Conservation (phyloP, 2,888 invertebrate species). For the Sarcophaga subvicina region DNA sequence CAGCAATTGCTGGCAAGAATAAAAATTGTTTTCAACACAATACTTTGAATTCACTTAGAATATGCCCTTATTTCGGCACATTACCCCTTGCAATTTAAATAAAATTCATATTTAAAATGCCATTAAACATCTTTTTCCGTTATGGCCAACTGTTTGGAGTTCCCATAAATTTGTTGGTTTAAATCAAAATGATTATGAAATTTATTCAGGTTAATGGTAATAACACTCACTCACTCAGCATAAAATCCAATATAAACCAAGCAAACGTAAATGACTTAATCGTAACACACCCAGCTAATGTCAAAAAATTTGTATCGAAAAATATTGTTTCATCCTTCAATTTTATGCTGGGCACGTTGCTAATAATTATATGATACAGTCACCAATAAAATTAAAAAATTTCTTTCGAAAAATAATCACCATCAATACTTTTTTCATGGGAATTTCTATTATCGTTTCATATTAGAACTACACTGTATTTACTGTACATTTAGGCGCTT, state of each 20-base stretch:
- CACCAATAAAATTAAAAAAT: conserved; percentile 27
- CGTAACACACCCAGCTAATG: conserved; percentile 31
- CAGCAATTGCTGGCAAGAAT: no score
- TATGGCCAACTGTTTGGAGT: background rate
- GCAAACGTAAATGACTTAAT: conserved; percentile 13
- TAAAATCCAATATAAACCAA: background rate
- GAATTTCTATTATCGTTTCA: conserved; percentile 11
- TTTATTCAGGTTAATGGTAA: conserved; percentile 28
- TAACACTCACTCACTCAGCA: conserved; percentile 8
- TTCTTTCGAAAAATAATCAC: conserved; percentile 37
- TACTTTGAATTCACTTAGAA: background rate
- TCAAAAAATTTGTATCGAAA: background rate
- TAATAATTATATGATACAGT: conserved; percentile 15
- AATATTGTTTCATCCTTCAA: background rate
- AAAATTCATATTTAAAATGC: conserved; percentile 38
- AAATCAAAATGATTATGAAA: background rate
- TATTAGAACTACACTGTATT: background rate
- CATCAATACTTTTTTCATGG: conserved; percentile 9
- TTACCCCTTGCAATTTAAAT: conserved; percentile 25
- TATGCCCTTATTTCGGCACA: conserved; percentile 47
- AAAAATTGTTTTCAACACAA: no score
- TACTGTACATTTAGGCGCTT: background rate
- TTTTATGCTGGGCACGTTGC: conserved; percentile 38
- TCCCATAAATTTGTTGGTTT: background rate
- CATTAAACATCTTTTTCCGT: conserved; percentile 50